These are phyloP conservation scores for Canis aureus DNA, from an alignment of 2,113 vertebrate genomes.

Conservation along the genomic window DNA sequence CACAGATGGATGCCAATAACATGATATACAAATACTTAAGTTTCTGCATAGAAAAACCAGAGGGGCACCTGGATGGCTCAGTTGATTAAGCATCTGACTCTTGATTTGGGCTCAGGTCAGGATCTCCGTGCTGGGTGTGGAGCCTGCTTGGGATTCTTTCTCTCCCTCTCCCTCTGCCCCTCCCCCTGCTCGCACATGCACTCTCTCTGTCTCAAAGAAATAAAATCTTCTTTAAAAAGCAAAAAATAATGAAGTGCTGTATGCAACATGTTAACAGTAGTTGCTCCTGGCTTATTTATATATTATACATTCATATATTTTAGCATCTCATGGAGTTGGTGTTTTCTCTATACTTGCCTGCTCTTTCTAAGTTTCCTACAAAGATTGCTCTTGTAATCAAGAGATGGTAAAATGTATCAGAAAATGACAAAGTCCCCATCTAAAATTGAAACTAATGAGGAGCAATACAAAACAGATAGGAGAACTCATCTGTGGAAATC, in stretches of 20 bases:
- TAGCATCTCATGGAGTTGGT: neutral
- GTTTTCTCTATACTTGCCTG: neutral
- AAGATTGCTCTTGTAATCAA: slow-evolving; percentile 26
- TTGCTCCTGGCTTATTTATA: slow-evolving; percentile 4
- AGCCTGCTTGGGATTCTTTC: neutral
- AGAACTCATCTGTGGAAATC: neutral
- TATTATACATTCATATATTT: slow-evolving; percentile 6
- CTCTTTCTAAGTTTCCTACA: slow-evolving; percentile 42
- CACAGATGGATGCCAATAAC: neutral
- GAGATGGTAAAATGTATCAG: neutral
- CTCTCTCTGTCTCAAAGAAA: neutral
- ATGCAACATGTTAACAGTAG: neutral
- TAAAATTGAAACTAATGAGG: neutral
- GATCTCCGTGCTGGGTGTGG: neutral
- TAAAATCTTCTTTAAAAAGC: neutral
- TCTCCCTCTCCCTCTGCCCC: neutral
- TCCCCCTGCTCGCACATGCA: neutral
- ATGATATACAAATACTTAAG: slow-evolving; percentile 19
- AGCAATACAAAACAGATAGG: neutral
- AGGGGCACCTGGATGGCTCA: neutral
- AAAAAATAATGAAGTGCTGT: neutral
- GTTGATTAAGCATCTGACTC: neutral
- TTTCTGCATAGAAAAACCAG: neutral
- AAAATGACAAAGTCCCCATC: neutral
- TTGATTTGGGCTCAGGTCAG: neutral